These are phyloP conservation scores for Pelmatolapia mariae DNA, from an alignment of 2,113 vertebrate genomes.

Conservation along the genomic window DNA sequence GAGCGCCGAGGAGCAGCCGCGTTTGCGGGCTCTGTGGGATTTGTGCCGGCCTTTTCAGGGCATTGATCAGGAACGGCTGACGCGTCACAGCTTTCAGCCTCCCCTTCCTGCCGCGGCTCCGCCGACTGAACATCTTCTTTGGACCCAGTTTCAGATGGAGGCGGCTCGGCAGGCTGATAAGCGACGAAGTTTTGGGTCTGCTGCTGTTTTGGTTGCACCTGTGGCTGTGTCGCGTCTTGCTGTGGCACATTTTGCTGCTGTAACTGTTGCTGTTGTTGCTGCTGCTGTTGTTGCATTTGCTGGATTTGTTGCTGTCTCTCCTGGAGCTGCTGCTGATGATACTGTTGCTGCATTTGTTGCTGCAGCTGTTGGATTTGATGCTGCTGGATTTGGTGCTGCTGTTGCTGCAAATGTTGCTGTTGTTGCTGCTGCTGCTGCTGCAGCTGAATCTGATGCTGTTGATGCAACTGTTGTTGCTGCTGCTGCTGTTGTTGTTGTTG, in stretches of 20 bases:
- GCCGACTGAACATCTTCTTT: constrained; percentile 56
- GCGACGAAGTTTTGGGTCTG: constrained; percentile 36
- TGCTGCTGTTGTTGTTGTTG: constrained; percentile 56
- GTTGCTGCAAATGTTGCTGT: constrained; percentile 36
- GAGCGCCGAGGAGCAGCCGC: constrained; percentile 82
- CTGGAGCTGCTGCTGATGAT: constrained; percentile 49
- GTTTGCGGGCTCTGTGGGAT: constrained; percentile 66
- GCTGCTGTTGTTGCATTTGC: constrained; percentile 50
- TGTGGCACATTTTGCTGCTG: constrained; percentile 33
- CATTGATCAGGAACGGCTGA: constrained; percentile 64
- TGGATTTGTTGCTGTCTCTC: constrained; percentile 46
- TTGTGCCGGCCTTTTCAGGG: constrained; percentile 69
- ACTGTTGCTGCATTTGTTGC: constrained; percentile 62
- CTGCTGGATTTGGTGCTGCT: constrained; percentile 60
- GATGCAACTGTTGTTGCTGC: constrained; percentile 65
- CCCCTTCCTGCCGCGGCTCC: constrained; percentile 53
- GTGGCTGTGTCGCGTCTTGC: constrained; percentile 69
- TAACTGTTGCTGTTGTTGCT: not conserved
- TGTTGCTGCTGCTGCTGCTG: not conserved
- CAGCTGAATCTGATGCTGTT: constrained; percentile 57
- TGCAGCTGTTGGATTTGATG: constrained; percentile 64
- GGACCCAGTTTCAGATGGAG: not conserved
- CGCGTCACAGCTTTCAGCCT: constrained; percentile 44
- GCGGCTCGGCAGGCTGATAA: constrained; percentile 25
- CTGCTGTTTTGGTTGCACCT: constrained; percentile 58